These are phyloP conservation scores for Megalops atlanticus DNA, from an alignment of 2,113 vertebrate species.

Conservation along the genomic window DNA sequence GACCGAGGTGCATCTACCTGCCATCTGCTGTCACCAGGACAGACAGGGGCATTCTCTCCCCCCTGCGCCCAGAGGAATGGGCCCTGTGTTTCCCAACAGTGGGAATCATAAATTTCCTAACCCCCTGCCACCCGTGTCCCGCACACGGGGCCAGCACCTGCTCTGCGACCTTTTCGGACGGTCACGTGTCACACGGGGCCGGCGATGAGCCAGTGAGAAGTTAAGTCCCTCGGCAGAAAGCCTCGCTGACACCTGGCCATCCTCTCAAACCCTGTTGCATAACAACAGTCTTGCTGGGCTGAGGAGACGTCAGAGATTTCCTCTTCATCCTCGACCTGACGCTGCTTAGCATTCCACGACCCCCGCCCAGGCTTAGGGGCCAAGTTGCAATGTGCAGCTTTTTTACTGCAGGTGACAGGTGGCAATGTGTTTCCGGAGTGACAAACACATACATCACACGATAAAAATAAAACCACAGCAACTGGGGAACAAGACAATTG, in stretches of 20 bases:
- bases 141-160: neutral
- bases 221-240: slow-evolving; percentile 23
- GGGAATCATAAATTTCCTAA: neutral
- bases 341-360: slow-evolving; percentile 9
- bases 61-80: neutral
- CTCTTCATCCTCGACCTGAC: slow-evolving; percentile 18
- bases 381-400: slow-evolving; percentile 14
- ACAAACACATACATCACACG: neutral
- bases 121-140: neutral
- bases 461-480: neutral
- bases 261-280: slow-evolving; percentile 34
- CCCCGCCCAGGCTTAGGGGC: slow-evolving; percentile 3
- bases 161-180: slow-evolving; percentile 23
- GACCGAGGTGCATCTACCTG: neutral
- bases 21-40: neutral
- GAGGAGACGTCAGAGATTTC: neutral
- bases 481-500: neutral
- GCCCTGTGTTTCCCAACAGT: neutral
- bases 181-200: slow-evolving; percentile 26
- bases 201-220: slow-evolving; percentile 9
- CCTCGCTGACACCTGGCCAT: slow-evolving; percentile 18
- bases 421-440: neutral
- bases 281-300: slow-evolving; percentile 21
- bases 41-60: neutral
- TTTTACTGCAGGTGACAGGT: slow-evolving; percentile 6